Evolutionary conservation across 2,113 vertebrate species (phyloP).

Genomic region (Leuciscus idus): DNA sequence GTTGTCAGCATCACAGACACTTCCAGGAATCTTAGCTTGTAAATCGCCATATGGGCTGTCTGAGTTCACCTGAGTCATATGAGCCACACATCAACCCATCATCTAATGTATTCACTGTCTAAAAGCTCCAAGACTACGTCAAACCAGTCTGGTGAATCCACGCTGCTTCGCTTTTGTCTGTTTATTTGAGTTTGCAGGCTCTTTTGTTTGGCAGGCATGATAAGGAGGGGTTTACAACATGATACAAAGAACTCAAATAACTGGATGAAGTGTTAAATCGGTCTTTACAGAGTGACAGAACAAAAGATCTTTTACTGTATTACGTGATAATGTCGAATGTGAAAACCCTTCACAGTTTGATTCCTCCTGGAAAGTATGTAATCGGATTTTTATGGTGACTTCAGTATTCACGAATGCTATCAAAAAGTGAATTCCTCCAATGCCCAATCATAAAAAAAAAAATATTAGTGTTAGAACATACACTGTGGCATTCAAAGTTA

Average conservation of each 20-base stretch:
- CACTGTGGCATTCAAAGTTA: background rate
- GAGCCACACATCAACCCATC: background rate
- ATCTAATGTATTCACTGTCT: background rate
- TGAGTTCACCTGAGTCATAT: constrained; percentile 26
- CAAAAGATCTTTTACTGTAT: background rate
- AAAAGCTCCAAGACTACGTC: constrained; percentile 13
- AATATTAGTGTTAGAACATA: background rate
- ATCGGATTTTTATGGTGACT: background rate
- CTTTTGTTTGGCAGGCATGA: constrained; percentile 11
- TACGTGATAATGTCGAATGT: background rate
- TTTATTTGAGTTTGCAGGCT: background rate
- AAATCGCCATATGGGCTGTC: background rate
- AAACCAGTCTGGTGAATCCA: background rate
- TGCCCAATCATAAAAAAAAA: background rate
- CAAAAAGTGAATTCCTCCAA: background rate
- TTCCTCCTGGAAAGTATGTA: background rate
- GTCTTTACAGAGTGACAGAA: constrained; percentile 3
- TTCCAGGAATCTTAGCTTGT: constrained; percentile 38
- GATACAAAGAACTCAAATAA: background rate
- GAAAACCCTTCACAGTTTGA: background rate
- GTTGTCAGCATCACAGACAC: background rate
- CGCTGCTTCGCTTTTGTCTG: background rate
- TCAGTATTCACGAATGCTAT: background rate
- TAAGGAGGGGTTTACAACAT: constrained; percentile 2
- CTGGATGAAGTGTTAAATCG: background rate